Evolutionary conservation across 2,113 vertebrate species (phyloP), one percentile per base, ranked within the genome.

Genomic region (Pseudorasbora parva): DNA sequence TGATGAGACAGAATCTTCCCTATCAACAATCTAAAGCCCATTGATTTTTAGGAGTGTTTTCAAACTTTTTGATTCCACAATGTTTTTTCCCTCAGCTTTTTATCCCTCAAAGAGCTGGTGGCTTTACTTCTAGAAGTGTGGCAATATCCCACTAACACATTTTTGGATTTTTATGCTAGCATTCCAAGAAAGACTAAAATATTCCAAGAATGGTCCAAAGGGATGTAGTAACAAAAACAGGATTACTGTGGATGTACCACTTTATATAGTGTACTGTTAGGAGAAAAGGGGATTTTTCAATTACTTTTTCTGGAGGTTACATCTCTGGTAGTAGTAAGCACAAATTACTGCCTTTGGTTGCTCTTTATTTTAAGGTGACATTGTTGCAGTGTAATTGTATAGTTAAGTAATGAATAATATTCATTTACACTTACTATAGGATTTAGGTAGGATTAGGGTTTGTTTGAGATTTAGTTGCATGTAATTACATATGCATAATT

Each of bases 31-130:
- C 37, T 71, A 71, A 71, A 72, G 5, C 41, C 41, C 6, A 47
- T 45, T 72, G 41, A 72, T 47, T 72, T 72, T 72, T 72, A 71
- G 68, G 64, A 21, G 21, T 6, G 21, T 45, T 47, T 72, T 72
- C 4, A 45, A 14, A 14, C n/a, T 14, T 45, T 21, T 43, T 71
- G 37, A 71, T 71, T 1, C 37, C 17, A 1, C 8, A 15, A n/a
- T n/a, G n/a, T n/a, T n/a, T n/a, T n/a, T n/a, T n/a, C n/a, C n/a
- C n/a, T n/a, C n/a, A 41, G 33, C 4, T 21, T 41, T 66, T 23
- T 71, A 71, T 45, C 6, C 9, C 23, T 60, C n/a, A 23, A 60
- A 72, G 11, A 45, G 21, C 21, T 11, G n/a, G n/a, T 23, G 25
- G 6, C 11, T 72, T 15, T 45, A 71, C n/a, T 14, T 45, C 21